Evolutionary conservation across 2,113 vertebrate genomes (phyloP).

Genomic region (Dermatemys mawii): DNA sequence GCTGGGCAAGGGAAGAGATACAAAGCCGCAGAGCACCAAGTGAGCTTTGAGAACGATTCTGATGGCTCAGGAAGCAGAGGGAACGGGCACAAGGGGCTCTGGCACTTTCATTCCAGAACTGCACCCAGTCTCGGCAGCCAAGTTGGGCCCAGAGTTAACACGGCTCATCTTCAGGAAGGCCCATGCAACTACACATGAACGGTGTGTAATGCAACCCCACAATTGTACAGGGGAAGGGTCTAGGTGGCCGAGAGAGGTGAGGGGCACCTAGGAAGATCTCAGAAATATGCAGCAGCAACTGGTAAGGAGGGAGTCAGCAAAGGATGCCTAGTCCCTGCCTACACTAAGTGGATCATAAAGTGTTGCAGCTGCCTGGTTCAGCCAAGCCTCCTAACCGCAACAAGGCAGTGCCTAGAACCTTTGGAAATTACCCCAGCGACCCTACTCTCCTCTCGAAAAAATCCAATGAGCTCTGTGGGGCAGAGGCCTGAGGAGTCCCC

Average conservation of each 20-base stretch:
- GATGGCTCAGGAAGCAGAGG: not conserved
- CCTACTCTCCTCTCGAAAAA: not conserved
- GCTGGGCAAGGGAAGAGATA: not conserved
- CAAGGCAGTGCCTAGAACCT: not conserved
- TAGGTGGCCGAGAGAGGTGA: not conserved
- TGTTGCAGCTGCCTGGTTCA: not conserved
- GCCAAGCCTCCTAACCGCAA: not conserved
- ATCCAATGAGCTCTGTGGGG: not conserved
- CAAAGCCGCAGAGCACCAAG: accelerated
- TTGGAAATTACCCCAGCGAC: not conserved
- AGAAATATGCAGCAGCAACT: not conserved
- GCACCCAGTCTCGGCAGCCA: not conserved
- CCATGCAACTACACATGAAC: too few species aligned
- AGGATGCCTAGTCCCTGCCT: not conserved
- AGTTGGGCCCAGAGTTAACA: accelerated
- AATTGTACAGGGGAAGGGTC: too few species aligned
- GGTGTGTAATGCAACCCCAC: not conserved
- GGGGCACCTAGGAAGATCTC: not conserved
- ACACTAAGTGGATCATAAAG: not conserved
- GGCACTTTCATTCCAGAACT: not conserved
- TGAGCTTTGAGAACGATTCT: not conserved
- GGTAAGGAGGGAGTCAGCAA: not conserved
- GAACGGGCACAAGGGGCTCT: not conserved
- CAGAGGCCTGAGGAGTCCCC: not conserved
- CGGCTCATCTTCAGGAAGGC: not conserved